Conservation (phyloP, 2,797 vertebrate genomes). For the Microctenopoma lineatum region DNA sequence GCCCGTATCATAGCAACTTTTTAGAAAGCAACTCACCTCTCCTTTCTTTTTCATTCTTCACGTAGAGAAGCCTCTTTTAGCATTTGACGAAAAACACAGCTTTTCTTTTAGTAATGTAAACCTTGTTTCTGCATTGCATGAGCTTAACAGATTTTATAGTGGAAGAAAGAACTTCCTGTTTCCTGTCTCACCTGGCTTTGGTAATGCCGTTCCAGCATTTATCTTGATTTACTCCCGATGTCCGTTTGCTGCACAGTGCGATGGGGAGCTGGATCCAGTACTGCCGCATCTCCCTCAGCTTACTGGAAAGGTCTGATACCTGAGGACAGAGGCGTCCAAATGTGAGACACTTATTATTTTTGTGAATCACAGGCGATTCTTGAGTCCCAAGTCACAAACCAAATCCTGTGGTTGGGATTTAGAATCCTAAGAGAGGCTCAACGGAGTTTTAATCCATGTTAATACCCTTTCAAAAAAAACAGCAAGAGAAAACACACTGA, state of each 20-base stretch:
- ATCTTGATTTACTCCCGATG: conserved; percentile 82
- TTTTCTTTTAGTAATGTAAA: no score
- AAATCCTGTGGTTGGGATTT: not conserved
- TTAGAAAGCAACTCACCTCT: not conserved
- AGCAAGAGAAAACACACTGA: not conserved
- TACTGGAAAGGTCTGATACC: conserved; percentile 91
- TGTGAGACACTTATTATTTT: not conserved
- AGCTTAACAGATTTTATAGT: no score
- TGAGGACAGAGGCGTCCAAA: conserved; percentile 54
- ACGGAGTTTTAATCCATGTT: conserved; percentile 1
- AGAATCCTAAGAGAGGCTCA: not conserved
- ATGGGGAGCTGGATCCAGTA: conserved; percentile 91
- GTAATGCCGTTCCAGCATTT: conserved; percentile 94
- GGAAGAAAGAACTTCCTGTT: not conserved
- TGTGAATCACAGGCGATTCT: not conserved
- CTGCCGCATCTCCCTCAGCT: conserved; percentile 88
- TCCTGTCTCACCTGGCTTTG: conserved; percentile 85
- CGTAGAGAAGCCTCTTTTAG: not conserved
- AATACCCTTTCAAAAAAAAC: not conserved
- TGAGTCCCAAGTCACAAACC: not conserved
- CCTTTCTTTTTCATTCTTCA: not conserved
- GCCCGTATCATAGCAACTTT: conserved; percentile 6
- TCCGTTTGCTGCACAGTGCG: conserved; percentile 87
- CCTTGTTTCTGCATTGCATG: no score
- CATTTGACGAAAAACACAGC: no score